Evolutionary conservation across 2,113 vertebrate species (phyloP), one percentile per base, ranked within the genome.

Genomic region (Syrmaticus mikado): DNA sequence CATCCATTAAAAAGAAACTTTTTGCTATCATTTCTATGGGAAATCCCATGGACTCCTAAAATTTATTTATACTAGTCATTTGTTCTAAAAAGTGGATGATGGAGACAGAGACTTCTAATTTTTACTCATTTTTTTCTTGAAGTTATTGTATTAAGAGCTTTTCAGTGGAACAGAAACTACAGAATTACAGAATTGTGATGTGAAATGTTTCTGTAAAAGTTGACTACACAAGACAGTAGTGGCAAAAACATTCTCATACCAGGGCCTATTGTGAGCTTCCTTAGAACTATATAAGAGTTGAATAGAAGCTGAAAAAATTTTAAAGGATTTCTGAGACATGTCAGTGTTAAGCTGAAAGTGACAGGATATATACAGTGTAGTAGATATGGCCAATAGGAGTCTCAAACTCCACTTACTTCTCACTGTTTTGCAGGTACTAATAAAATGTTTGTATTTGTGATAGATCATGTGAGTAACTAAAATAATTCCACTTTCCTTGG

Each of bases 121-220:
- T 85, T 87, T 73, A 55, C 19, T 92, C 17, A 20, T 10, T 24
- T 92, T 92, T 93, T 77, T 89, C 48, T 77, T 75, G 53, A 55
- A 72, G 30, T 71, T 85, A 19, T 13, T 0, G 0, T 85, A 25
- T 15, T 67, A 27, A 4, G 5, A 85, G 36, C 68, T 77, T 67
- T 82, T 67, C 12, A 45, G 71, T 94, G 46, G 30, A 82, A 85
- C 40, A 16, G 46, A 53, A 53, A 30, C 16, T 27, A 53, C 15
- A 53, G 52, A 53, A 53, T 53, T 30, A 14, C 15, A 10, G 27
- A 53, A 28, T 5, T 16, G 27, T 28, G 14, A 28, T 53, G 52
- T 53, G 27, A 66, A 92, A 53, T 90, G 60, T 68, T 92, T 83
- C 34, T 82, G 25, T 64, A 68, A 36, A 89, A 67, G 34, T 57